Percentiles rank a stretch among this genome's conserved stretches.
Conservation (phyloP, 2,888 invertebrate genomes). For the Lepetodrilus schrolli region DNA sequence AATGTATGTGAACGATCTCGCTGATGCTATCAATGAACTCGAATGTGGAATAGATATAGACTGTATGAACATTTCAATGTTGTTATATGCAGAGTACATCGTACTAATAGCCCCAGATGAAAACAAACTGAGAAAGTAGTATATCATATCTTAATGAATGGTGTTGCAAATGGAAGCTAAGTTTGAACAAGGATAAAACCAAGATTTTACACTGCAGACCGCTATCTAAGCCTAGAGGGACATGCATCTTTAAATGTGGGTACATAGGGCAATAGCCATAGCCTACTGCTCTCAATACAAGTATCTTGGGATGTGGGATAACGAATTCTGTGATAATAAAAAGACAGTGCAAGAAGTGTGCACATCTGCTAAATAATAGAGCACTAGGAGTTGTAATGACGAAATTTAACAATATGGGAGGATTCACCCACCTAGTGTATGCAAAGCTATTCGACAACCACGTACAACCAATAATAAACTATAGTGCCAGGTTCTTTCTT, state of each 20-base stretch:
- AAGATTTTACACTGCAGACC: constrained; percentile 5
- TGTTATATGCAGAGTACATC: background rate
- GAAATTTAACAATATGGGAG: background rate
- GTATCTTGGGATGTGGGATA: background rate
- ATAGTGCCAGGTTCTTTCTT: no score
- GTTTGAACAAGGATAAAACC: background rate
- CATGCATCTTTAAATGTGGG: background rate
- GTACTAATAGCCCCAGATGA: background rate
- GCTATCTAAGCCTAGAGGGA: background rate
- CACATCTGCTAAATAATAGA: background rate
- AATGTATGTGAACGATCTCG: no score
- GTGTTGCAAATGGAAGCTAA: background rate
- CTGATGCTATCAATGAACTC: no score
- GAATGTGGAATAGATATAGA: no score
- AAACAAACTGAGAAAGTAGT: background rate
- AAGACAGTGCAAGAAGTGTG: background rate
- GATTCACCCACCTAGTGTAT: background rate
- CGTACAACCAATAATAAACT: no score
- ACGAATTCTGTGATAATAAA: background rate
- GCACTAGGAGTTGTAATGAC: background rate
- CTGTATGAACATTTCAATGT: background rate
- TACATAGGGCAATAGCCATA: background rate
- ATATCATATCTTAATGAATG: background rate
- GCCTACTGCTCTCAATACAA: background rate
- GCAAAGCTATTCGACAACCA: background rate